phyloP scores from a whole-genome alignment of 2,113 vertebrate genomes.

The Sterna hirundo region DNA sequence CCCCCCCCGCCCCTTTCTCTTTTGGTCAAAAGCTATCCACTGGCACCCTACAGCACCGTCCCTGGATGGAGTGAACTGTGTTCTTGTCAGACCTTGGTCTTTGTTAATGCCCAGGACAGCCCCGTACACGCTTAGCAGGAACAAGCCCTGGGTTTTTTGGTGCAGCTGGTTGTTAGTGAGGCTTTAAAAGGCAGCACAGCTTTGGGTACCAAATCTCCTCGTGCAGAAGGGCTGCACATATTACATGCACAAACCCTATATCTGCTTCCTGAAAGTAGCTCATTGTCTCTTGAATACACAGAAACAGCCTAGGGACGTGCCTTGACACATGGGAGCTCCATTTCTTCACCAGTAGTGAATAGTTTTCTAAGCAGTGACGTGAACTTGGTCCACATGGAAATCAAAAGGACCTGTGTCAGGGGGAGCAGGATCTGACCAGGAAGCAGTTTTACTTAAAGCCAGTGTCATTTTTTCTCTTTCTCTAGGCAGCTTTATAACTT shows the following conservation, averaged over 20 bases:
- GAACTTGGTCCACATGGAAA: background rate
- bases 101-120: background rate
- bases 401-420: background rate
- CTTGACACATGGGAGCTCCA: background rate
- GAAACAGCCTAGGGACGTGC: background rate
- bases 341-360: background rate
- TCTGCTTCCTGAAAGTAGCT: background rate
- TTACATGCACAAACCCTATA: background rate
- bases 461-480: background rate
- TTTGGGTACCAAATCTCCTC: background rate
- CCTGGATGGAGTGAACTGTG: background rate
- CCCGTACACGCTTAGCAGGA: background rate
- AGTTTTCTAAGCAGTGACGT: background rate
- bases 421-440: background rate
- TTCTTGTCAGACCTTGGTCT: background rate
- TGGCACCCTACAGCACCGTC: background rate
- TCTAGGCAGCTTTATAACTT: background rate
- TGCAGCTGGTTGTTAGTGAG: background rate
- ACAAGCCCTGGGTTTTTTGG: background rate
- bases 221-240: background rate
- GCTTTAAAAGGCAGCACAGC: background rate
- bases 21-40: background rate
- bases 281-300: background rate
- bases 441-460: background rate
- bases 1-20: background rate